Conservation (phyloP, 2,797 vertebrate genomes). For the Lates japonicus region DNA sequence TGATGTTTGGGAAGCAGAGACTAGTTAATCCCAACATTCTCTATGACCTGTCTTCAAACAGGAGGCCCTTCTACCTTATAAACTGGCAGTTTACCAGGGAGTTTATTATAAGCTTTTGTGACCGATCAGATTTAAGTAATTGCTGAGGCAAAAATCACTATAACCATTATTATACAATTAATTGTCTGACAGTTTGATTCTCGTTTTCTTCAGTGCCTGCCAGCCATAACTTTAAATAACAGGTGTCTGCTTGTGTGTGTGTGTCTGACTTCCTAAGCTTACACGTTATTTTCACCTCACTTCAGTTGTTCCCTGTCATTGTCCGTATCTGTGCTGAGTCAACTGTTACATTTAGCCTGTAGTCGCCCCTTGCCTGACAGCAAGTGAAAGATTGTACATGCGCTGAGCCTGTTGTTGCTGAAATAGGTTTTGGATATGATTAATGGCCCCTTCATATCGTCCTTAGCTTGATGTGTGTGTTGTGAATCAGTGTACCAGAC, state of each 20-base stretch:
- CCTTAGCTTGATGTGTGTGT: constrained; percentile 27
- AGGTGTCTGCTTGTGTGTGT: constrained; percentile 9
- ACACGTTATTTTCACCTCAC: constrained; percentile 2
- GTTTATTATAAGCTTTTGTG: background rate
- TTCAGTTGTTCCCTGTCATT: constrained; percentile 11
- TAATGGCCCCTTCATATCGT: constrained; percentile 29
- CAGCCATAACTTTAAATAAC: background rate
- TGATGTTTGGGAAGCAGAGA: constrained; percentile 17
- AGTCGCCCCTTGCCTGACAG: constrained; percentile 11
- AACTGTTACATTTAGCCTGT: constrained; percentile 7
- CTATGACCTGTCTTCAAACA: background rate
- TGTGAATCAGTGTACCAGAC: constrained; percentile 26
- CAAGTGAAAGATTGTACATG: constrained; percentile 28
- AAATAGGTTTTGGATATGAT: constrained; percentile 55
- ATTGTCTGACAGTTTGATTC: background rate
- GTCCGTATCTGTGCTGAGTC: constrained; percentile 44
- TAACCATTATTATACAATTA: background rate
- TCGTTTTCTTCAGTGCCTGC: background rate
- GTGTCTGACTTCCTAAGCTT: constrained; percentile 2
- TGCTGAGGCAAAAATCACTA: background rate
- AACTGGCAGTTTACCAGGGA: background rate
- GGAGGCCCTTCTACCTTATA: background rate
- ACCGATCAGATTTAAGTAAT: background rate
- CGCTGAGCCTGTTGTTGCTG: constrained; percentile 5
- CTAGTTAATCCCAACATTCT: background rate